Conservation (phyloP, 2,888 invertebrate genomes). For the Molanna angustata region DNA sequence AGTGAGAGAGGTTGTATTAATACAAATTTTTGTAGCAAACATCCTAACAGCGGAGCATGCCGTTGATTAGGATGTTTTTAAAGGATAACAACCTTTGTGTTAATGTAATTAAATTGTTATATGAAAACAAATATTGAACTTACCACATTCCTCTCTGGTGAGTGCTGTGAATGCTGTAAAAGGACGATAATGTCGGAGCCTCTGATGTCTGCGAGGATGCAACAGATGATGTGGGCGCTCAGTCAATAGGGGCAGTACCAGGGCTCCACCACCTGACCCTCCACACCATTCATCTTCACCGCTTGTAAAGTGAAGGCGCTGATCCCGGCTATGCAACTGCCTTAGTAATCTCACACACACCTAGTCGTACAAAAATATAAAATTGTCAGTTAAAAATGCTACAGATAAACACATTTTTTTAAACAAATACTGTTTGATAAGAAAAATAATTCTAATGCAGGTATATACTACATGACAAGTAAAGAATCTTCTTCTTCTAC, state of each 20-base stretch:
- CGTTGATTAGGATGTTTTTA: no score
- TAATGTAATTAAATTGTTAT: no score
- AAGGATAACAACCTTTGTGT: no score
- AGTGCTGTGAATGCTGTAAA: slow-evolving; percentile 40
- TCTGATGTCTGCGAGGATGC: slow-evolving; percentile 36
- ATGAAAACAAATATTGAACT: no score
- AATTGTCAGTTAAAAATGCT: not conserved
- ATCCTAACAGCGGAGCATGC: no score
- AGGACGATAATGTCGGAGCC: slow-evolving; percentile 39
- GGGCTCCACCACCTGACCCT: slow-evolving; percentile 49
- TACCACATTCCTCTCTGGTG: slow-evolving; percentile 46
- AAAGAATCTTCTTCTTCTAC: no score
- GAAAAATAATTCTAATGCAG: no score
- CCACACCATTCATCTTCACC: slow-evolving; percentile 38
- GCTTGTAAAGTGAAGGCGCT: slow-evolving; percentile 60
- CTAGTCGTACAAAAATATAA: slow-evolving; percentile 43
- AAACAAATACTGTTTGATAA: no score
- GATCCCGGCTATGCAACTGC: slow-evolving; percentile 83
- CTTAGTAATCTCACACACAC: slow-evolving; percentile 72
- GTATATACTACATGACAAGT: no score
- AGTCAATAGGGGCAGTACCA: slow-evolving; percentile 39
- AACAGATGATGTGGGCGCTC: slow-evolving; percentile 32
- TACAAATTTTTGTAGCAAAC: no score
- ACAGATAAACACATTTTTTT: no score
- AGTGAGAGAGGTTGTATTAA: no score